Evolutionary conservation across 2,113 vertebrate species (phyloP).

Genomic region (Axis porcinus): DNA sequence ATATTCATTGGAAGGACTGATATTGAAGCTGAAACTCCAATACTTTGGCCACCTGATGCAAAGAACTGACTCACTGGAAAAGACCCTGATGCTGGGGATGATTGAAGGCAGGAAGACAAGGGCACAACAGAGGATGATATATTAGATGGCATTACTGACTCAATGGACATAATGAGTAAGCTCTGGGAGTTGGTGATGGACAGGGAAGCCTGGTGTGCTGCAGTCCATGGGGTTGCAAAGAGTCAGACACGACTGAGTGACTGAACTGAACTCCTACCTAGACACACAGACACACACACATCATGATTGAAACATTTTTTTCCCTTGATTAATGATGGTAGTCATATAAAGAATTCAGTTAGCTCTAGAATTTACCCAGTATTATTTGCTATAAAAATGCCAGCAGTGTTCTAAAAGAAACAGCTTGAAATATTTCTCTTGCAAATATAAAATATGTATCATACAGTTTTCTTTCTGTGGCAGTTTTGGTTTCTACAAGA

Average conservation of each 20-base stretch:
- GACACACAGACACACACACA: not conserved
- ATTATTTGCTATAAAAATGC: not conserved
- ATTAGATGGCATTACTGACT: not conserved
- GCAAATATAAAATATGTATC: not conserved
- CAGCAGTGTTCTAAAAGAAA: not conserved
- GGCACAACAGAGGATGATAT: not conserved
- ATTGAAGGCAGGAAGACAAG: not conserved
- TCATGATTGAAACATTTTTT: not conserved
- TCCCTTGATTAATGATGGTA: not conserved
- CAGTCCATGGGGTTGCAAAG: not conserved
- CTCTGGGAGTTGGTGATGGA: not conserved
- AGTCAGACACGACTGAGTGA: not conserved
- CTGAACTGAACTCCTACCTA: not conserved
- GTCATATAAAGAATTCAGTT: not conserved
- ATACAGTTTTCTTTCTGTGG: not conserved
- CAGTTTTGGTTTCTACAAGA: not conserved
- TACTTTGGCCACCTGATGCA: not conserved
- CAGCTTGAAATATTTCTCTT: not conserved
- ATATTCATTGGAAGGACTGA: not conserved
- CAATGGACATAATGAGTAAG: not conserved
- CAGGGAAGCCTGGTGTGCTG: not conserved
- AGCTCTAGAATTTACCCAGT: not conserved
- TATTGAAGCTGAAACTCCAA: not conserved
- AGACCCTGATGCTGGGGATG: not conserved
- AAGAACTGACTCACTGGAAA: not conserved